A percentile compares a stretch with the other conserved stretches of the same genome.
Evolutionary conservation across 2,113 vertebrate genomes (phyloP).

Genomic region (Trochalopteron elliotii): DNA sequence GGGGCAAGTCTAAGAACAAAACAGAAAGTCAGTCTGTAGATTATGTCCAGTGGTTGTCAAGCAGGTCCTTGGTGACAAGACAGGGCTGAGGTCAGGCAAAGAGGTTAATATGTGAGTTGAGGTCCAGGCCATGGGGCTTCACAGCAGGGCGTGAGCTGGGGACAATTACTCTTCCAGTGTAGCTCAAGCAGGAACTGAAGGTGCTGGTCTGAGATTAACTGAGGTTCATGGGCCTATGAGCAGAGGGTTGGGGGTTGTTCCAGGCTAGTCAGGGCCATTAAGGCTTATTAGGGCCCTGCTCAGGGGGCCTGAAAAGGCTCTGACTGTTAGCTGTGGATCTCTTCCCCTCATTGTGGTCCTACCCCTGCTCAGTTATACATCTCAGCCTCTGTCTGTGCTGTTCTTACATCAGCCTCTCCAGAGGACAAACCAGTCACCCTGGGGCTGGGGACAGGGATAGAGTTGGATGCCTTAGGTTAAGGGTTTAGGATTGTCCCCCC

Average conservation of each 20-base stretch:
- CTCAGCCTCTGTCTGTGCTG: neutral
- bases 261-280: neutral
- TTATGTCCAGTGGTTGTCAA: neutral
- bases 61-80: neutral
- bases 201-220: neutral
- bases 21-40: neutral
- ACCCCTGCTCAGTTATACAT: rapidly evolving
- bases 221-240: neutral
- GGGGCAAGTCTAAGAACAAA: neutral
- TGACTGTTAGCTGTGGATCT: neutral
- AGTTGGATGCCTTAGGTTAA: neutral
- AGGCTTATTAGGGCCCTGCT: neutral
- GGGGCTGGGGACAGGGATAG: neutral
- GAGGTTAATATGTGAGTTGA: neutral
- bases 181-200: neutral
- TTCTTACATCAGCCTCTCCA: neutral
- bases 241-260: neutral
- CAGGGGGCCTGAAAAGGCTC: neutral
- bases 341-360: neutral
- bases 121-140: neutral
- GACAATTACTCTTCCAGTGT: neutral
- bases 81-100: neutral
- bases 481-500: neutral
- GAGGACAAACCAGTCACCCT: neutral
- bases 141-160: neutral